Conservation (phyloP, 1,140 invertebrate genomes). For the Zaprionus capensis region DNA sequence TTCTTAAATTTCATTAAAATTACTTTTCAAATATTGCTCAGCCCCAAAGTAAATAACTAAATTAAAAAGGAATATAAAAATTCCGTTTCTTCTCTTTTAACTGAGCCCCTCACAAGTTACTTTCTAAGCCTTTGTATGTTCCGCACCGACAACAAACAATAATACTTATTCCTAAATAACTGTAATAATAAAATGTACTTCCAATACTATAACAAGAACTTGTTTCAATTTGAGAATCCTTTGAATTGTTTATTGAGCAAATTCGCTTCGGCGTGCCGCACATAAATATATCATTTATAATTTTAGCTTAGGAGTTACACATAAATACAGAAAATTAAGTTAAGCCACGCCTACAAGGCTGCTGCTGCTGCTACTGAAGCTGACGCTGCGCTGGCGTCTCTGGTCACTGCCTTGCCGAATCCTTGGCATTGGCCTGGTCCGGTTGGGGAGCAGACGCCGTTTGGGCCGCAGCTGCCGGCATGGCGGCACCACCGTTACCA, state of each 20-base stretch:
- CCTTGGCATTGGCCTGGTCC: conserved; percentile 32
- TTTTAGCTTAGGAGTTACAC: conserved; percentile 69
- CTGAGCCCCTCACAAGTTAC: conserved; percentile 23
- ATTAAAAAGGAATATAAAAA: neutral
- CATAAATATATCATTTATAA: conserved; percentile 59
- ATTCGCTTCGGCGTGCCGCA: conserved; percentile 40
- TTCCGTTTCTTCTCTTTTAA: conserved; percentile 5
- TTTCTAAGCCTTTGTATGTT: conserved; percentile 20
- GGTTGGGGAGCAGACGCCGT: conserved; percentile 45
- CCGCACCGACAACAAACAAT: conserved; percentile 28
- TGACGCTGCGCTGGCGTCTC: conserved; percentile 8
- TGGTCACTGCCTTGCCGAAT: conserved; percentile 37
- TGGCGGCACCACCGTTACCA: conserved; percentile 45
- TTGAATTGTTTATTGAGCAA: conserved; percentile 77
- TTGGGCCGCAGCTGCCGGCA: conserved; percentile 69
- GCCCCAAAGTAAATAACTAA: conserved; percentile 2
- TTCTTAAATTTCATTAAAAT: neutral
- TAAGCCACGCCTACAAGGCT: conserved; percentile 55
- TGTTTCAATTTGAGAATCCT: conserved; percentile 57
- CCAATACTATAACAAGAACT: conserved; percentile 3
- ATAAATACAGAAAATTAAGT: conserved; percentile 69
- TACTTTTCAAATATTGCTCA: conserved; percentile 11
- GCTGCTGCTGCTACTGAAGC: conserved; percentile 33
- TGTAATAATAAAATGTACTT: conserved; percentile 56
- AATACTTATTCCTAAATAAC: conserved; percentile 21